phyloP scores from a whole-genome alignment of 2,113 vertebrate species.

The Corynorhinus townsendii region DNA sequence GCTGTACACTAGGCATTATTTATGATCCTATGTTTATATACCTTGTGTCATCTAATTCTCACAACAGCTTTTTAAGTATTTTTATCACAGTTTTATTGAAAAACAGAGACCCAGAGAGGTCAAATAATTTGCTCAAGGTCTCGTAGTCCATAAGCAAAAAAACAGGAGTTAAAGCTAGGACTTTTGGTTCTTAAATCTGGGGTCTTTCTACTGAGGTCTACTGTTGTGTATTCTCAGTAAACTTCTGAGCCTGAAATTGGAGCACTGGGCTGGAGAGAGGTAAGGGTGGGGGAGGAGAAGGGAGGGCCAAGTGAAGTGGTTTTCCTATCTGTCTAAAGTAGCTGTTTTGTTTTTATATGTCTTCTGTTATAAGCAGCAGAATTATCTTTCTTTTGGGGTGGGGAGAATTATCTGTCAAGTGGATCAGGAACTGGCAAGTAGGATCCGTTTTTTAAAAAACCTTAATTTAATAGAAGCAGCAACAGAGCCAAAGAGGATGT shows the following conservation, averaged over 20 bases:
- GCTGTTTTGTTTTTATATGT: conserved; percentile 9
- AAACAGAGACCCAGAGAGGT: background rate
- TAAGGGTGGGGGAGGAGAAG: background rate
- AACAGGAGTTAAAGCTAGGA: background rate
- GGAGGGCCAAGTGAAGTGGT: background rate
- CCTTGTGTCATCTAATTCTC: conserved; percentile 18
- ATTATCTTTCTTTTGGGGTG: background rate
- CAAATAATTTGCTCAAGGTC: background rate
- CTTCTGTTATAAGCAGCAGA: background rate
- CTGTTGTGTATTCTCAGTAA: background rate
- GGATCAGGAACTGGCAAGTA: background rate
- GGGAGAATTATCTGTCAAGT: conserved; percentile 15
- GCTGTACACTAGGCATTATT: background rate
- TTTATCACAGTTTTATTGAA: conserved; percentile 14
- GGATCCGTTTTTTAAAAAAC: background rate
- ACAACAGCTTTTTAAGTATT: background rate
- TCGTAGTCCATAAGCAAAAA: background rate
- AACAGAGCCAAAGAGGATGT: background rate
- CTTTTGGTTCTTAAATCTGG: background rate
- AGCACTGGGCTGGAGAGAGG: background rate
- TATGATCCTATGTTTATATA: background rate
- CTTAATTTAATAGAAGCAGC: background rate
- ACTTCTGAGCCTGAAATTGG: conserved; percentile 10
- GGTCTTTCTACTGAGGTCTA: background rate
- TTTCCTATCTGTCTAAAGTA: conserved; percentile 13